Base-by-base conservation (phyloP, 2,113 vertebrate species). In the Macrotis lagotis region DNA sequence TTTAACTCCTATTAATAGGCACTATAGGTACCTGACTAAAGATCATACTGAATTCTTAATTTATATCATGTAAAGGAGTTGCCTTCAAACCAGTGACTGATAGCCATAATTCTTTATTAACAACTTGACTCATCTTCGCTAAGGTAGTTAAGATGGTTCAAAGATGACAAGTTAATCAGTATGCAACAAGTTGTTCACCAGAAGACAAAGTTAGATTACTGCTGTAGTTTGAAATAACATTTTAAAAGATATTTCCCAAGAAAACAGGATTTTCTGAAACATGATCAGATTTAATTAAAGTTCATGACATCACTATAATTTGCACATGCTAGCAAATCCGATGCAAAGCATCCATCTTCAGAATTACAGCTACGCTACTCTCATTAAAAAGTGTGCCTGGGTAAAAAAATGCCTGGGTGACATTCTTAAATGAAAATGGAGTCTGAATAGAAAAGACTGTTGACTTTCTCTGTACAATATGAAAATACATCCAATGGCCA, bases 231-330 rank as follows among this genome's bases (percentile, higher is more conserved):
- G 37, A 94, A 95, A 95, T 91, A 93, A 96, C 51, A 12, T 95
- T 52, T 94, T 96, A 96, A 96, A 94, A 96, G 55, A 93, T 25
- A 92, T 88, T 90, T 95, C 51, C 90, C 66, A 83, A 83, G 66
- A 44, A 83, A 83, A 44, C n/a, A 48, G 52, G 50, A 59, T 95
- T 97, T 97, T 90, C 94, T 90, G 96, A 95, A 97, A 96, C 92
- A 97, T 22, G 93, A 90, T 93, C 94, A 90, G 90, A 96, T 83
- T 66, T 88, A 95, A 95, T 93, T 90, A 94, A 94, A 91, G 90
- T 74, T 93, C 51, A 31, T 48, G 49, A 92, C 50, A 94, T 92
- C 94, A 91, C 92, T 19, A 26, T 90, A 93, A 93, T 24, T 2
- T 49, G 16, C 66, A 88, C n/a, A 91, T 93, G 93, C 50, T 94